Evolutionary conservation across 2,113 vertebrate genomes (phyloP), one percentile per base, ranked within the genome.

Genomic region (Hydropotes inermis): DNA sequence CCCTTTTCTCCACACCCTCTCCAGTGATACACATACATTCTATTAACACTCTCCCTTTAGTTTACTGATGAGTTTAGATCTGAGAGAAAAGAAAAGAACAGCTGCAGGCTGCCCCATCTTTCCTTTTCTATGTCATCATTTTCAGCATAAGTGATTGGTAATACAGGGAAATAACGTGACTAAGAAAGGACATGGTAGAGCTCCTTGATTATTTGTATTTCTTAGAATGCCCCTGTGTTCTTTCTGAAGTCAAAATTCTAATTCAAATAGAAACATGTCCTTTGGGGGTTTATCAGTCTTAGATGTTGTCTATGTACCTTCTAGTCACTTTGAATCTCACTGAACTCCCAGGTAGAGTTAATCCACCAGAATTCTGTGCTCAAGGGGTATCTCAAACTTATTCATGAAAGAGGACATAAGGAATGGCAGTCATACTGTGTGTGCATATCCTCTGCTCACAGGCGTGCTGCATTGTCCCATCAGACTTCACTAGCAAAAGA

Each of bases 101-200:
- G 93, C 36, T 88, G 33, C 25, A 50, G 5, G 3, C 84, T 93
- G 2, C 5, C 21, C 8, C 16, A 25, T 54, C 25, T 87, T 60
- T 90, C 45, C 27, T 79, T 96, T 93, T 94, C 36, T 89, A 12
- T 30, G 30, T 91, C n/a, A 93, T 78, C 55, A 83, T 79, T 96
- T 96, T 61, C 58, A 87, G 21, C 13, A n/a, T 61, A 87, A 96
- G 15, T 23, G 15, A 4, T 88, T 92, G 60, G 23, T 95, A 89
- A 39, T 58, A 43, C 7, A 60, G 74, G 15, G 19, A 39, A 90
- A 84, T 79, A 94, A 60, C 0, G 2, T 82, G 28, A 88, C 27
- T 61, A 74, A 67, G 15, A 54, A 85, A 85, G 11, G 13, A 93
- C 30, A 94, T 81, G 43, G 14, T 89, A 64, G 21, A 87, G 43